phyloP scores from a whole-genome alignment of 2,113 vertebrate species.

The Euleptes europaea region DNA sequence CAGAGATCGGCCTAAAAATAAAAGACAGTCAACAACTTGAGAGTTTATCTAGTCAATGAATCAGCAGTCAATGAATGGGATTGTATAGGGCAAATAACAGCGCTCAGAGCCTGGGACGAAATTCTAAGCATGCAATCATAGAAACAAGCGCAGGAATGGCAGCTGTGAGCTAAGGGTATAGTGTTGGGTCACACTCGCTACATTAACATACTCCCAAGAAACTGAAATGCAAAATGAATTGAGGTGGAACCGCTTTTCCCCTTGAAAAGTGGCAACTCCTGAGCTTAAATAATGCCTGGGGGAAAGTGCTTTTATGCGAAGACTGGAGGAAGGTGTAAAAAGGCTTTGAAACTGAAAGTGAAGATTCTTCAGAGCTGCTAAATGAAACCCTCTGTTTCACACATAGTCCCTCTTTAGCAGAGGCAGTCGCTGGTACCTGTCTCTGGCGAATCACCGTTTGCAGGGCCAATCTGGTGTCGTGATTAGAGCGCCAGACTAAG shows the following conservation, averaged over 20 bases:
- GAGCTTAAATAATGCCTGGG: background rate
- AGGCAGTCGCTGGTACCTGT: too few relatives aligned
- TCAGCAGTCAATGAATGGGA: background rate
- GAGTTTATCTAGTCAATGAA: background rate
- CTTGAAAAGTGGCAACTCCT: background rate
- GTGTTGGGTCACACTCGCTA: too few relatives aligned
- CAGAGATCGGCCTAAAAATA: conserved; percentile 1
- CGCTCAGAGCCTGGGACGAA: conserved; percentile 9
- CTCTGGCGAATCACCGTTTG: too few relatives aligned
- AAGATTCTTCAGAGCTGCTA: background rate
- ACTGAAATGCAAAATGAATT: background rate
- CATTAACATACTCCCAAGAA: background rate
- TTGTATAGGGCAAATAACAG: background rate
- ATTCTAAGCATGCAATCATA: background rate
- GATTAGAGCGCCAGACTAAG: too few relatives aligned
- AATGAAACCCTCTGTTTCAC: background rate
- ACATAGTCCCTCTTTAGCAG: too few relatives aligned
- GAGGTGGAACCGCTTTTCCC: background rate
- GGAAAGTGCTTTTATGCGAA: background rate
- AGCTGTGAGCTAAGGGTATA: background rate
- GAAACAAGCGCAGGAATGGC: background rate
- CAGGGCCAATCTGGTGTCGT: too few relatives aligned
- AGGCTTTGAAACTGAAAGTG: background rate
- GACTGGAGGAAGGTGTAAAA: background rate
- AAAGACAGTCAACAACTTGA: background rate